Evolutionary conservation across 2,888 invertebrate genomes (phyloP).

Genomic region (Hyalella azteca): DNA sequence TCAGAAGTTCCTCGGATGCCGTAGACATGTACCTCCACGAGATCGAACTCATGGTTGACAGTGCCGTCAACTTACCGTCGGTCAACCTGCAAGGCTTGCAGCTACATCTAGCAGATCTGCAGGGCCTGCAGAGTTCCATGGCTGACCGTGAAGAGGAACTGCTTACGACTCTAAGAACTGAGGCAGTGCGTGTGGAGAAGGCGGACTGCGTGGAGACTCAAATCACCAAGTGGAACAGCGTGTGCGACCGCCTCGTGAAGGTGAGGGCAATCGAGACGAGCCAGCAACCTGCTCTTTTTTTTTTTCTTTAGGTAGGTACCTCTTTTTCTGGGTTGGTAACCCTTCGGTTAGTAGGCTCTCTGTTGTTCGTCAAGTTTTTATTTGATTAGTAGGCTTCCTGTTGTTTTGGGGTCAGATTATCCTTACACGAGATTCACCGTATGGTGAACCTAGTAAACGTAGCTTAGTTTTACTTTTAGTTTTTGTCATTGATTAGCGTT

Average conservation of each 20-base stretch:
- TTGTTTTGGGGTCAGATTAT: too few species aligned
- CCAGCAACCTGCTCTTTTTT: too few species aligned
- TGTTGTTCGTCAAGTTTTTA: too few species aligned
- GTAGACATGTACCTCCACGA: conserved; percentile 55
- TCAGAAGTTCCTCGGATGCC: conserved; percentile 54
- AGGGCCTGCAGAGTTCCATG: conserved; percentile 53
- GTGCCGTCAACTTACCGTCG: conserved; percentile 50
- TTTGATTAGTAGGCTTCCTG: too few species aligned
- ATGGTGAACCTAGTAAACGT: too few species aligned
- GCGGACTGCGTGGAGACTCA: conserved; percentile 50
- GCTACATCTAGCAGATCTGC: conserved; percentile 52
- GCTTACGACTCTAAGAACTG: conserved; percentile 45
- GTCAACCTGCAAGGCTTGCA: conserved; percentile 50
- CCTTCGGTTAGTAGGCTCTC: too few species aligned
- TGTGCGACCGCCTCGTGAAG: conserved; percentile 51
- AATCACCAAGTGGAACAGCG: conserved; percentile 54
- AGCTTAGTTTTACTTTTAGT: too few species aligned
- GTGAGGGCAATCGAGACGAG: too few species aligned
- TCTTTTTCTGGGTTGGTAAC: too few species aligned
- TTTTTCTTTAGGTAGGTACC: too few species aligned
- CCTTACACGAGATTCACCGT: too few species aligned
- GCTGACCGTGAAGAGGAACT: conserved; percentile 45
- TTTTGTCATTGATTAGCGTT: too few species aligned
- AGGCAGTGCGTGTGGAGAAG: conserved; percentile 55
- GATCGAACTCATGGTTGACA: conserved; percentile 54